These are phyloP conservation scores for Monopis laevigella DNA, from an alignment of 2,888 invertebrate species.

Conservation along the genomic window DNA sequence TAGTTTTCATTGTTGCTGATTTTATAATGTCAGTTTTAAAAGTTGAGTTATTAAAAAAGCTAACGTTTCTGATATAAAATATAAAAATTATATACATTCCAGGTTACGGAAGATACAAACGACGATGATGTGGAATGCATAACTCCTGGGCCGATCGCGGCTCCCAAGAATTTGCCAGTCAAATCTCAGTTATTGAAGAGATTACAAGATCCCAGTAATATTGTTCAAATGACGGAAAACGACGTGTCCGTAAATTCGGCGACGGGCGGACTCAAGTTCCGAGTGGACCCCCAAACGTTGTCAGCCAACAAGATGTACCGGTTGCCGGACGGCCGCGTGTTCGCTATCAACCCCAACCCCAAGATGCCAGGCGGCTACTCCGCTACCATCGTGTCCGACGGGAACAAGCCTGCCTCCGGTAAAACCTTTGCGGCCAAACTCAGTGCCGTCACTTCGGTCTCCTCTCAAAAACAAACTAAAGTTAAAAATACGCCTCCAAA, in stretches of 20 bases:
- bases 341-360: slow-evolving; percentile 57
- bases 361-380: slow-evolving; percentile 62
- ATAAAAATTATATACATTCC: slow-evolving; percentile 11
- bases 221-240: slow-evolving; percentile 61
- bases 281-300: slow-evolving; percentile 59
- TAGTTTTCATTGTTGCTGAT: not conserved
- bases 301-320: slow-evolving; percentile 64
- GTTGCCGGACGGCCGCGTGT: slow-evolving; percentile 57
- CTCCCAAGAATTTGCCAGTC: slow-evolving; percentile 22
- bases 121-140: slow-evolving; percentile 62
- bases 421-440: slow-evolving; percentile 50
- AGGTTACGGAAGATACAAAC: slow-evolving; percentile 51
- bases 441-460: slow-evolving; percentile 29
- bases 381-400: slow-evolving; percentile 58
- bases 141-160: slow-evolving; percentile 42
- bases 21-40: no score
- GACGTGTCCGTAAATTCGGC: slow-evolving; percentile 57
- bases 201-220: slow-evolving; percentile 41
- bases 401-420: slow-evolving; percentile 29
- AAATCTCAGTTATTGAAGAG: not conserved
- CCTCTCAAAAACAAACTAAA: slow-evolving; percentile 7
- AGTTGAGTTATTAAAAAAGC: no score
- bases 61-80: not conserved
- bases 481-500: slow-evolving; percentile 20
- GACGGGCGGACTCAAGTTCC: slow-evolving; percentile 58